Base-by-base conservation (phyloP, 1,140 invertebrate genomes). In the Capitella teleta region DNA sequence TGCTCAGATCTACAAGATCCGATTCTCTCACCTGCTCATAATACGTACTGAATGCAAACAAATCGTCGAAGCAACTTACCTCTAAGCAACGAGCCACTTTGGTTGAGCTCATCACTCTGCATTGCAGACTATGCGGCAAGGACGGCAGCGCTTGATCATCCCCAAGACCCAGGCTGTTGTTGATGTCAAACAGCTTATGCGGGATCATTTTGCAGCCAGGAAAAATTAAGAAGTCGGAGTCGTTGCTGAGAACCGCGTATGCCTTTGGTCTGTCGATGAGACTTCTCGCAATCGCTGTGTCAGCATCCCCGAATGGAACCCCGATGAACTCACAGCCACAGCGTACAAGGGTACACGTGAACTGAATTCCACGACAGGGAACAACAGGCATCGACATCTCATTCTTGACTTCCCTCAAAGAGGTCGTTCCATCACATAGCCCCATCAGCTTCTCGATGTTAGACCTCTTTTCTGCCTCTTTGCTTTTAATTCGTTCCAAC, bases 141-240 rank as follows among this genome's bases (percentile, higher is more conserved):
- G 58, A 49, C 30, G 64, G 58, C 23, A 60, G 32, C 5, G 52
- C 49, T 18, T 44, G 26, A 14, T 55, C 44, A 32, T 49, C 34
- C 2, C 61, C 62, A 10, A 67, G 52, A 8, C 54, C 45, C 8
- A 69, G 44, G 25, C 64, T 57, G 49, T 61, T 58, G 5, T 59
- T 21, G n/a, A 64, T 47, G 45, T 70, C 67, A 47, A 47, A 47
- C 45, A 36, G 45, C 16, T 61, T 46, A 45, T 53, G 28, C 6
- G 62, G 60, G 40, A 70, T 64, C 37, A 65, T 59, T 12, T 49
- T 44, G 48, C 58, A 52, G 46, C 63, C 47, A 45, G 54, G 55
- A 51, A 68, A 66, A 36, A 68, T 56, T 51, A 61, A 66, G 42
- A 70, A 70, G 45, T 70, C 67, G 12, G 66, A 62, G 49, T 70